Evolutionary conservation across 2,797 vertebrate genomes (phyloP).

Genomic region (Hyperoplus immaculatus): DNA sequence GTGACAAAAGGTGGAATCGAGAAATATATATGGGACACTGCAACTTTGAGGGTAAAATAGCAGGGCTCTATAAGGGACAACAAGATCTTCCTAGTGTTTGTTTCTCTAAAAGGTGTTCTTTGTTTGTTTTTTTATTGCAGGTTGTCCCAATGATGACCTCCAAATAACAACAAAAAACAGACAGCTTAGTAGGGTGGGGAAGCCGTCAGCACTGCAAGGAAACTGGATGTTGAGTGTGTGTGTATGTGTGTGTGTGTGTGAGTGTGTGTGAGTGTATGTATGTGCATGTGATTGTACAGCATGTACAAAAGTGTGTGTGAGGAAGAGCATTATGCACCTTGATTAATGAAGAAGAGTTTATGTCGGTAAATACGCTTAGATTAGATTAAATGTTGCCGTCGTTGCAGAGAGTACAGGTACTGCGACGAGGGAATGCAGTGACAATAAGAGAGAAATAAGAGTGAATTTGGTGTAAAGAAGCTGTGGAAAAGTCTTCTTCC

Average conservation of each 20-base stretch:
- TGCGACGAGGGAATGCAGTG: too few relatives aligned
- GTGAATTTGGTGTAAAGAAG: slow-evolving; percentile 17
- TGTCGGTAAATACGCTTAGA: not conserved
- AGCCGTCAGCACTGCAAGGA: slow-evolving; percentile 49
- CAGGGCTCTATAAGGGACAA: not conserved
- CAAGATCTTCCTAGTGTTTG: not conserved
- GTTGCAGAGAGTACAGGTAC: too few relatives aligned
- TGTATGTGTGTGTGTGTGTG: slow-evolving; percentile 8
- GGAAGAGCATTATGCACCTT: slow-evolving; percentile 2
- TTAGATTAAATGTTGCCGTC: too few relatives aligned
- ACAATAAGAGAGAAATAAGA: not conserved
- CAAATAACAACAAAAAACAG: slow-evolving; percentile 52
- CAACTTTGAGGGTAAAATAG: not conserved
- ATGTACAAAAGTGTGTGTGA: slow-evolving; percentile 28
- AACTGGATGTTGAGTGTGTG: slow-evolving; percentile 43
- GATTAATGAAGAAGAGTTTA: slow-evolving; percentile 23
- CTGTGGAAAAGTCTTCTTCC: slow-evolving; percentile 7
- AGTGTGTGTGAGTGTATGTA: not conserved
- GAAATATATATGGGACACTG: not conserved
- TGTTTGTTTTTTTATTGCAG: slow-evolving; percentile 46
- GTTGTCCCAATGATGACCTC: slow-evolving; percentile 52
- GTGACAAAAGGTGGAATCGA: not conserved
- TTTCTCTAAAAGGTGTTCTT: slow-evolving; percentile 28
- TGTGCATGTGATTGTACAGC: slow-evolving; percentile 29
- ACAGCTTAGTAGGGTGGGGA: slow-evolving; percentile 39